Evolutionary conservation across 2,113 vertebrate species (phyloP).

Genomic region (Mystacornis crossleyi): DNA sequence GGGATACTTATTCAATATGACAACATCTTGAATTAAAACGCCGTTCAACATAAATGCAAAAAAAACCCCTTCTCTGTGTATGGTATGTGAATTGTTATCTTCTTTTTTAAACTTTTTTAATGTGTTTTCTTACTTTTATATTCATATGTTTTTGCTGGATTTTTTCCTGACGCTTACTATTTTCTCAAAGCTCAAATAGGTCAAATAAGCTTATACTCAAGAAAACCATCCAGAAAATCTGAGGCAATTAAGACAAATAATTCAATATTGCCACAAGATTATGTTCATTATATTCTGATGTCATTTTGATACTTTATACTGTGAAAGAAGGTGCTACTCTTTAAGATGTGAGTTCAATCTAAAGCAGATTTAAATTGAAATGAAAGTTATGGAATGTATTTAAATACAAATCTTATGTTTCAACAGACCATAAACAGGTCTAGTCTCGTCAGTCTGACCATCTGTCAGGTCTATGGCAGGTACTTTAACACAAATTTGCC

Average conservation of each 20-base stretch:
- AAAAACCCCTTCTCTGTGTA: background rate
- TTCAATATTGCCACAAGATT: background rate
- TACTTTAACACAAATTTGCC: background rate
- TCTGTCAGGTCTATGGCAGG: rapidly evolving
- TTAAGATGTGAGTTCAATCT: background rate
- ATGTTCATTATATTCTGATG: background rate
- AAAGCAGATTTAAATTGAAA: background rate
- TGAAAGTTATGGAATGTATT: background rate
- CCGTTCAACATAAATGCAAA: background rate
- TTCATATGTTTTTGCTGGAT: background rate
- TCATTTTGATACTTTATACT: background rate
- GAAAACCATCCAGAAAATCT: background rate
- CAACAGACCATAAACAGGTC: background rate
- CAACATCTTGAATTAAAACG: background rate
- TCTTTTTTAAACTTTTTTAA: background rate
- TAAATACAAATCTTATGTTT: background rate
- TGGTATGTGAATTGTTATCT: background rate
- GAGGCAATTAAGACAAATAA: background rate
- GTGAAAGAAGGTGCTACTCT: background rate
- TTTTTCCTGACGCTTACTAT: background rate
- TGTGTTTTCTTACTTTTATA: background rate
- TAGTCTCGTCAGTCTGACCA: background rate
- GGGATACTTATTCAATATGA: background rate
- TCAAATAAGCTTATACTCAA: background rate
- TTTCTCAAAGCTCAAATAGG: background rate